Base-by-base conservation (phyloP, 2,888 invertebrate genomes). In the Chaetogeoica ovagalla region DNA sequence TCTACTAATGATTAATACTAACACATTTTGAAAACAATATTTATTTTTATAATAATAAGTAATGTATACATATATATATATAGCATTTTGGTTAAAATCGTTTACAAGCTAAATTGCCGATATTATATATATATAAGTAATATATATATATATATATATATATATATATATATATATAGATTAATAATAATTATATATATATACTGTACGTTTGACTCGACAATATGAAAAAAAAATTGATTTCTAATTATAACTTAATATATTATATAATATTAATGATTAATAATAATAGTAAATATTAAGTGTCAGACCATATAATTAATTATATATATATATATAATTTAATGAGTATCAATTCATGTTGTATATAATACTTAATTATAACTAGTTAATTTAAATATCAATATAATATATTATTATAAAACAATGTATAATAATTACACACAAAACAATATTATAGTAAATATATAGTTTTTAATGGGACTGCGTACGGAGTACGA, bases 281-380 rank as follows among this genome's bases (percentile, higher is more conserved):
- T 70, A 69, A 19, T 52, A 23, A 69, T 69, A 30, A 21, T 66
- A 66, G 55, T 73, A 63, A 30, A 57, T 43, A 66, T 66, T 59
- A 66, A 75, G 75, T 75, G 75, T 75, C 75, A 75, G 75, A 75
- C 75, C 75, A 66, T 66, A 57, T 57, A 37, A 63, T 70, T 52
- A 37, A 21, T 11, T 9, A 74, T 30, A 30, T 30, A 30, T 30
- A 30, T 30, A 30, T 30, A 30, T 30, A 30, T 55, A 75, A 66
- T 57, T 66, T 66, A 75, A 75, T 59, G 59, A 75, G 43, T 75
- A 75, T 75, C 66, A 66, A 23, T 66, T 66, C 11, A 3, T 62
- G 30, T 30, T 30, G 30, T 30, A 52, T 48, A 30, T 52, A 23
- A 11, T 74, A 55, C 37, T 57, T 37, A 37, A 70, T 57, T 70